phyloP scores from a whole-genome alignment of 1,140 invertebrate species.

The Oscheius sp. region DNA sequence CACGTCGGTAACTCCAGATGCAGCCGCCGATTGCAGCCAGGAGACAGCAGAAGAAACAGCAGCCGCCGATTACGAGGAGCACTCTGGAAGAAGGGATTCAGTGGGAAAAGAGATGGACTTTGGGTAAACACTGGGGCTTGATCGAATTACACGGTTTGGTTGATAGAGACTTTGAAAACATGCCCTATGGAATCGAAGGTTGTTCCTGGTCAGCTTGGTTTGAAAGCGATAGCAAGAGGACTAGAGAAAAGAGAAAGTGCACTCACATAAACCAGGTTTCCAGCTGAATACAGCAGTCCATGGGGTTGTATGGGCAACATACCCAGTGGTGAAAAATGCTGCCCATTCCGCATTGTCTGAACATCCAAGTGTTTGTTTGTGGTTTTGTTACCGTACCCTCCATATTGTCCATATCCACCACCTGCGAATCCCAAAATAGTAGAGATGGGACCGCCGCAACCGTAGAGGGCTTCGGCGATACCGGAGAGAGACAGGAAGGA shows the following conservation, averaged over 20 bases:
- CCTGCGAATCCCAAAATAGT: conserved; percentile 4
- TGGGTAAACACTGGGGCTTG: background rate
- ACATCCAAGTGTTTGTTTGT: background rate
- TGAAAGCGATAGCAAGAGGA: background rate
- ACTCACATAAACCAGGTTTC: conserved; percentile 10
- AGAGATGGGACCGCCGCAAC: background rate
- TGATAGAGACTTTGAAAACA: background rate
- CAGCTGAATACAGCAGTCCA: conserved; percentile 14
- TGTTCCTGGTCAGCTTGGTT: too few species aligned
- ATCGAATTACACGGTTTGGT: background rate
- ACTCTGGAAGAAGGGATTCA: background rate
- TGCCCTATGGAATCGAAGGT: too few species aligned
- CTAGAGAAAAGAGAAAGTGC: background rate
- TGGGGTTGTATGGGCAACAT: conserved; percentile 9
- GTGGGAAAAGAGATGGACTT: background rate
- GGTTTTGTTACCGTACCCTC: background rate
- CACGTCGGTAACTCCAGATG: background rate
- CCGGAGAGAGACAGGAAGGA: too few species aligned
- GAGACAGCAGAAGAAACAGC: background rate
- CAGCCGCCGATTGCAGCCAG: background rate
- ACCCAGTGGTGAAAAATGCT: conserved; percentile 14
- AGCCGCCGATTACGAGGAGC: background rate
- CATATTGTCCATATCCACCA: conserved; percentile 1
- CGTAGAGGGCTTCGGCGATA: background rate
- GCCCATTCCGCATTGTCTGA: conserved; percentile 3